Evolutionary conservation across 1,140 invertebrate genomes (phyloP).

Genomic region (Bombus polaris): DNA sequence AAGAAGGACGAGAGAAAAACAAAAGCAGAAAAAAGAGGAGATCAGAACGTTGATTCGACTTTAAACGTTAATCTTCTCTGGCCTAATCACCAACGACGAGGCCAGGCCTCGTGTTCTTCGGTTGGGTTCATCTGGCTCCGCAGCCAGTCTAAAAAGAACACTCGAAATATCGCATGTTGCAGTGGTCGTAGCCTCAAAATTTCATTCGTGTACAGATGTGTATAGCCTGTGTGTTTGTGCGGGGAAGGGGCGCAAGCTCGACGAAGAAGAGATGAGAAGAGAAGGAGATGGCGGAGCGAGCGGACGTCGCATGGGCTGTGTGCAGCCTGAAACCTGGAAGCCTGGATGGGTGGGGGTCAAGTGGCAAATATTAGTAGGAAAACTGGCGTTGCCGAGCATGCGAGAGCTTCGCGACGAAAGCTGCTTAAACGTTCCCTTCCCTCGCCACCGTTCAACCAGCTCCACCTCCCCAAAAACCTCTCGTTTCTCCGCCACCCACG

Average conservation of each 20-base stretch:
- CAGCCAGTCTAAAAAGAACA: background rate
- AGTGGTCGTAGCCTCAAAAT: conserved; percentile 31
- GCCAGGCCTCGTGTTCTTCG: background rate
- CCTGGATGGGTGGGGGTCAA: conserved; percentile 72
- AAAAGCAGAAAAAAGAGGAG: background rate
- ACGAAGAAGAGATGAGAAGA: conserved; percentile 3
- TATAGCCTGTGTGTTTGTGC: conserved; percentile 39
- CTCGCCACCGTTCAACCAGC: conserved; percentile 39
- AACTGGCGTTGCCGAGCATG: conserved; percentile 76
- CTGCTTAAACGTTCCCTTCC: conserved; percentile 78
- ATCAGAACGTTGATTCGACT: background rate
- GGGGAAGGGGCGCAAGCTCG: conserved; percentile 16
- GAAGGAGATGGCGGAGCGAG: conserved; percentile 21
- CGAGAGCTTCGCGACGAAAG: conserved; percentile 79
- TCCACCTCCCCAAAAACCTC: conserved; percentile 35
- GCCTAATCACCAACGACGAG: conserved; percentile 3
- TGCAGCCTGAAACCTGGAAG: conserved; percentile 46
- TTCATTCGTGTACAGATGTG: conserved; percentile 48
- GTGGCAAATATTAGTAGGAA: conserved; percentile 83
- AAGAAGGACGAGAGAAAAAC: no score
- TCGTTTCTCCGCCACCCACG: conserved; percentile 49
- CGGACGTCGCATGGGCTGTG: conserved; percentile 39
- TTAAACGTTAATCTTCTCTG: conserved; percentile 11
- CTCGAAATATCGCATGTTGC: conserved; percentile 32
- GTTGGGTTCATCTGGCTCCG: conserved; percentile 4